These are phyloP conservation scores for Chaetodon auriga DNA, from an alignment of 2,113 vertebrate species.

Conservation along the genomic window DNA sequence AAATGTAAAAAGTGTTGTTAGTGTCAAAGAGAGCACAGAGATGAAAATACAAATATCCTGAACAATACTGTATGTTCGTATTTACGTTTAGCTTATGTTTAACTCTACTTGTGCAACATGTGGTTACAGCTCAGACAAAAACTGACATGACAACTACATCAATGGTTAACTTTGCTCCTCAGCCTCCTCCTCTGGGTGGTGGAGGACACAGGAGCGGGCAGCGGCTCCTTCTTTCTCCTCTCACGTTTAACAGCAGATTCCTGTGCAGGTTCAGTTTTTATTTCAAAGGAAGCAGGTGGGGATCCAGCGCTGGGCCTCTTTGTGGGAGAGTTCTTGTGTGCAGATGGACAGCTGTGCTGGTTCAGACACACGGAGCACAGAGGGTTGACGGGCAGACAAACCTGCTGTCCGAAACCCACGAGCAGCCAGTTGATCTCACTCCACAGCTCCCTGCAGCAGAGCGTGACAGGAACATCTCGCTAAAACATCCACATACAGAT, in stretches of 20 bases:
- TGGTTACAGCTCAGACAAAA: neutral
- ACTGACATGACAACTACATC: neutral
- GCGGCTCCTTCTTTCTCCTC: conserved; percentile 20
- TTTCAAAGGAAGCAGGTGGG: conserved; percentile 12
- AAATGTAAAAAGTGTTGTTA: neutral
- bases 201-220: neutral
- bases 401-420: conserved; percentile 97
- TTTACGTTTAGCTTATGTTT: neutral
- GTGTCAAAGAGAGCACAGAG: neutral
- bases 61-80: neutral
- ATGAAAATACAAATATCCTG: neutral
- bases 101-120: neutral
- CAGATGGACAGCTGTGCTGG: conserved; percentile 88
- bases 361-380: conserved; percentile 92
- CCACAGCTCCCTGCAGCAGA: conserved; percentile 91
- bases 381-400: conserved; percentile 90
- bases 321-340: conserved; percentile 78
- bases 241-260: conserved; percentile 44
- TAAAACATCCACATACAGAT: too few relatives aligned
- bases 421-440: conserved; percentile 94
- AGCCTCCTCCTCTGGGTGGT: conserved; percentile 9
- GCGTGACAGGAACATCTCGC: neutral
- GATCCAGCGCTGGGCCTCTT: conserved; percentile 70
- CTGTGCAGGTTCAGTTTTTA: conserved; percentile 52
- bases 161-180: conserved; percentile 21